Percentiles rank a stretch among this genome's conserved stretches.
phyloP scores from a whole-genome alignment of 2,797 vertebrate genomes.

The Decapterus maruadsi region DNA sequence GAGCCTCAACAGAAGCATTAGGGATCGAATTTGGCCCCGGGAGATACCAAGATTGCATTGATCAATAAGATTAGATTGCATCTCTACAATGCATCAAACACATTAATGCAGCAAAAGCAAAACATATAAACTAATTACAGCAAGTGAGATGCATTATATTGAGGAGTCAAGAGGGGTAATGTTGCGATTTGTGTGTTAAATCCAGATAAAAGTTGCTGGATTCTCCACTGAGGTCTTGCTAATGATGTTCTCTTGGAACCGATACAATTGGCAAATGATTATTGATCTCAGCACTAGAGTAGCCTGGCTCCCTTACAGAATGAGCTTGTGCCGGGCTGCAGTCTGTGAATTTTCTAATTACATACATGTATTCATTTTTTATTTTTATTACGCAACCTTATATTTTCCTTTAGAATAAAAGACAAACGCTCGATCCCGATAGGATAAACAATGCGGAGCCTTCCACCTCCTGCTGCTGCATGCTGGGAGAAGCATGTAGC shows the following conservation, averaged over 20 bases:
- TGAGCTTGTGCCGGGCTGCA: constrained; percentile 45
- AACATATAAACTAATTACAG: constrained; percentile 59
- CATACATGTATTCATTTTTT: constrained; percentile 57
- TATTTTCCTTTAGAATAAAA: neutral
- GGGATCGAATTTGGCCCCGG: constrained; percentile 62
- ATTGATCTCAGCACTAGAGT: constrained; percentile 70
- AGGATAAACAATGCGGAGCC: neutral
- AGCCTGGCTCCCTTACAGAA: constrained; percentile 61
- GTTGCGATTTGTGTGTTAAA: constrained; percentile 59
- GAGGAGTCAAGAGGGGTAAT: constrained; percentile 50
- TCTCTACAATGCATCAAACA: constrained; percentile 55
- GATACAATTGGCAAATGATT: constrained; percentile 79
- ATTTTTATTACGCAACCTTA: constrained; percentile 40
- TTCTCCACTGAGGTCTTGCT: constrained; percentile 60
- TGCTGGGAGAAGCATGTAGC: constrained; percentile 20
- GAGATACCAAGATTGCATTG: constrained; percentile 59
- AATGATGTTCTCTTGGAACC: constrained; percentile 73
- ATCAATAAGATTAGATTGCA: constrained; percentile 78
- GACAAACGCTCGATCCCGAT: constrained; percentile 7
- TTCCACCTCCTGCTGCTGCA: constrained; percentile 1
- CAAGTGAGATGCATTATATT: constrained; percentile 36
- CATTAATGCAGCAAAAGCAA: constrained; percentile 59
- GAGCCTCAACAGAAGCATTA: constrained; percentile 57
- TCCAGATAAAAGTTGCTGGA: constrained; percentile 65
- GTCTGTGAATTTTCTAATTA: constrained; percentile 61